Evolutionary conservation across 1,140 invertebrate species (phyloP).

Genomic region (Drosophila serrata): DNA sequence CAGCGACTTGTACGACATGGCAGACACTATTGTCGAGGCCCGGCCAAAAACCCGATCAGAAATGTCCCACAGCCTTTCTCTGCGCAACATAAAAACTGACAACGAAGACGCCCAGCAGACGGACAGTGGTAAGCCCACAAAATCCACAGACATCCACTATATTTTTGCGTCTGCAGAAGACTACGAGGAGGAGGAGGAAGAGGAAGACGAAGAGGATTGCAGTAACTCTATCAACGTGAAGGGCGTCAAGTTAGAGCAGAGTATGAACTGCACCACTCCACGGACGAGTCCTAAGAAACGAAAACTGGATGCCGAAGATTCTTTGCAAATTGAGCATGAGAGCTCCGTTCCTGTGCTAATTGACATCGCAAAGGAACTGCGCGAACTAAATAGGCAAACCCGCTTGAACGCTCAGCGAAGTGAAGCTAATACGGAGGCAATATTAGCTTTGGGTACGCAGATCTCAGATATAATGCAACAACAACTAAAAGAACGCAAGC

Average conservation of each 20-base stretch:
- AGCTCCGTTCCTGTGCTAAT: conserved; percentile 41
- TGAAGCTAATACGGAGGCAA: conserved; percentile 62
- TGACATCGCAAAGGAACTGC: conserved; percentile 65
- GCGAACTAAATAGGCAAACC: conserved; percentile 62
- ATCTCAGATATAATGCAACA: conserved; percentile 70
- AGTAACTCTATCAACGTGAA: conserved; percentile 20
- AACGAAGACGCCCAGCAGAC: conserved; percentile 28
- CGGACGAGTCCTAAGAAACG: conserved; percentile 39
- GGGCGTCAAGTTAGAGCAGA: conserved; percentile 34
- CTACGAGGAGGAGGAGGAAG: conserved; percentile 38
- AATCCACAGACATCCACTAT: neutral
- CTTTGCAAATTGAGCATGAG: conserved; percentile 2
- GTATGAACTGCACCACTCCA: conserved; percentile 1
- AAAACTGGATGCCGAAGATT: conserved; percentile 28
- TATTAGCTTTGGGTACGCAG: conserved; percentile 59
- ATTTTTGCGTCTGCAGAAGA: conserved; percentile 7
- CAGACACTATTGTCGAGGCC: conserved; percentile 49
- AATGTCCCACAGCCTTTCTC: conserved; percentile 10
- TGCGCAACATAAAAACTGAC: conserved; percentile 55
- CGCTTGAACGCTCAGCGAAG: conserved; percentile 65
- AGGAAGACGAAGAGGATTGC: conserved; percentile 52
- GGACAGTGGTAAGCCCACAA: conserved; percentile 49
- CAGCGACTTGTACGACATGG: conserved; percentile 67
- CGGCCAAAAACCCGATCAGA: conserved; percentile 25
- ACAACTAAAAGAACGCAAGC: conserved; percentile 65